phyloP scores from a whole-genome alignment of 2,113 vertebrate species.

The Hippocampus barbouri region DNA sequence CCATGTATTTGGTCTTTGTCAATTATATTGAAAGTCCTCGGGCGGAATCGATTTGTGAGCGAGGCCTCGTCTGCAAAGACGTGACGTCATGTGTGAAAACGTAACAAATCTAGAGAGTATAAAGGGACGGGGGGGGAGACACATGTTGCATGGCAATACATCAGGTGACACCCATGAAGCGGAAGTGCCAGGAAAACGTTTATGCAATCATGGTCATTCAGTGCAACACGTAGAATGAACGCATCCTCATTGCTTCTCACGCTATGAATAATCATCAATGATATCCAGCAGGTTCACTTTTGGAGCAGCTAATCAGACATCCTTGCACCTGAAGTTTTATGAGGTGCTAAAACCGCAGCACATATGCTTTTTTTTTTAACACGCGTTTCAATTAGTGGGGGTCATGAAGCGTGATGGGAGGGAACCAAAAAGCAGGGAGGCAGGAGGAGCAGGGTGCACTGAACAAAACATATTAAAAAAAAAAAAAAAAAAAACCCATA shows the following conservation, averaged over 20 bases:
- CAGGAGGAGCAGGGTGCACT: too few species aligned
- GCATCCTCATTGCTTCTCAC: conserved; percentile 4
- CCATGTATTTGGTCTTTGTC: conserved; percentile 10
- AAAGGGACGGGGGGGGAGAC: background rate
- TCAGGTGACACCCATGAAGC: background rate
- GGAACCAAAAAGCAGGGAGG: too few species aligned
- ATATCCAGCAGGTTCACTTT: conserved; percentile 7
- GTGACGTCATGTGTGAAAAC: background rate
- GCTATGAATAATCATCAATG: conserved; percentile 3
- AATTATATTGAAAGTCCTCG: conserved; percentile 1
- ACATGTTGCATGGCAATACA: background rate
- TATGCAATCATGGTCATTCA: background rate
- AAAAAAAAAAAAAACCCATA: too few species aligned
- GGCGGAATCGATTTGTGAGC: background rate
- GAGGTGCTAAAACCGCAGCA: background rate
- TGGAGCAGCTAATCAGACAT: background rate
- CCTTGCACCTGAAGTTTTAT: background rate
- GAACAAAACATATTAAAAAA: too few species aligned
- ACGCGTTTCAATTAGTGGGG: background rate
- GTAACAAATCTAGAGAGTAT: background rate
- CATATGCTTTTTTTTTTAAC: background rate
- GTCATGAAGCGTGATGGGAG: too few species aligned
- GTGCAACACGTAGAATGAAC: background rate
- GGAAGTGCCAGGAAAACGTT: background rate
- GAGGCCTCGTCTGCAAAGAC: background rate